These are phyloP conservation scores for Sarcophaga peregrina DNA, from an alignment of 1,140 invertebrate genomes.

Conservation along the genomic window DNA sequence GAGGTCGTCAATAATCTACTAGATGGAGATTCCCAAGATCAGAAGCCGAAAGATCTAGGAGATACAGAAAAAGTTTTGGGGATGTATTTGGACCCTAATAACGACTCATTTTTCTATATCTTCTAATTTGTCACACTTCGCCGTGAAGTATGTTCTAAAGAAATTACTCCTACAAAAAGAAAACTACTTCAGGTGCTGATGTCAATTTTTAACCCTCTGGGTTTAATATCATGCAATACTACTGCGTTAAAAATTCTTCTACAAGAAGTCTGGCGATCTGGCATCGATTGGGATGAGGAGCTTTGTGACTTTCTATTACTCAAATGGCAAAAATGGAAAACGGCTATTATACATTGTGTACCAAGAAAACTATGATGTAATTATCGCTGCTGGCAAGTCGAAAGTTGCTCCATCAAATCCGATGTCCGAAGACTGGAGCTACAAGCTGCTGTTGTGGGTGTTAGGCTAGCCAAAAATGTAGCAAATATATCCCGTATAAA, in stretches of 20 bases:
- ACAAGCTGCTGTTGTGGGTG: conserved; percentile 39
- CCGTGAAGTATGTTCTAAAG: no score
- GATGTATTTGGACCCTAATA: conserved; percentile 39
- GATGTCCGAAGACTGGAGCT: conserved; percentile 26
- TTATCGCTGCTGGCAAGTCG: conserved; percentile 23
- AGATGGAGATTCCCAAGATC: neutral
- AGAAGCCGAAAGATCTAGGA: neutral
- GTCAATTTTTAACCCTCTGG: no score
- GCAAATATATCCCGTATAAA: neutral
- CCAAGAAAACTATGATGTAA: neutral
- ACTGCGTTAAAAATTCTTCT: neutral
- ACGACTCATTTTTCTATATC: conserved; percentile 11
- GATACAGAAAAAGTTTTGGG: conserved; percentile 38
- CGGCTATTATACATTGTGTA: neutral
- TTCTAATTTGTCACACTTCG: no score
- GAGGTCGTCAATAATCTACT: neutral
- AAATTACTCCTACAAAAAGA: no score
- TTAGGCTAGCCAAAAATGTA: neutral
- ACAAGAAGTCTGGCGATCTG: conserved; percentile 9
- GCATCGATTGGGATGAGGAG: conserved; percentile 26
- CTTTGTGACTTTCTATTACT: neutral
- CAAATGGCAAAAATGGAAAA: neutral
- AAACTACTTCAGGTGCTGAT: no score
- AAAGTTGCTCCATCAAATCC: conserved; percentile 32
- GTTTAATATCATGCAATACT: no score